phyloP scores from a whole-genome alignment of 2,888 invertebrate species.

The Heteropelma amictum region DNA sequence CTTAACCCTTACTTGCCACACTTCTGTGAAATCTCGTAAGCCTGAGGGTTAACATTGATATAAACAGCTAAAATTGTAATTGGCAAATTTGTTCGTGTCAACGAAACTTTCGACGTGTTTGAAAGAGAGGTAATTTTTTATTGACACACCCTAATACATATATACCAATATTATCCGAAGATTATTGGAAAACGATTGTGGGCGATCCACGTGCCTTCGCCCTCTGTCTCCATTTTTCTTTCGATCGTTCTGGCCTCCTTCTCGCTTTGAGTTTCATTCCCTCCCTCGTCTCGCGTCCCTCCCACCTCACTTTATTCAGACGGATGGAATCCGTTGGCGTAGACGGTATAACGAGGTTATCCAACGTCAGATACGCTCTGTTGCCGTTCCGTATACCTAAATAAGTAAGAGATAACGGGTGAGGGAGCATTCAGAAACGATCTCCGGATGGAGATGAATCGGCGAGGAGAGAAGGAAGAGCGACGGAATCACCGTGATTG shows the following conservation, averaged over 20 bases:
- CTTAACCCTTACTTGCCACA: no score
- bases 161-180: constrained; percentile 45
- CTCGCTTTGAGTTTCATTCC: not conserved
- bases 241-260: constrained; percentile 5
- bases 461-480: no score
- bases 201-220: not conserved
- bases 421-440: no score
- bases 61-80: no score
- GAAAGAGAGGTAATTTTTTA: no score
- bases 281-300: not conserved
- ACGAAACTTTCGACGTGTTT: no score
- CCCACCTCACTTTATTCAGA: not conserved
- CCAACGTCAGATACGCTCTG: constrained; percentile 41
- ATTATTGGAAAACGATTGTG: constrained; percentile 57
- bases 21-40: no score
- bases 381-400: not conserved
- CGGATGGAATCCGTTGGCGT: constrained; percentile 15
- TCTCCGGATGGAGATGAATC: no score
- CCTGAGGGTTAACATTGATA: no score
- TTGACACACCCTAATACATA: no score
- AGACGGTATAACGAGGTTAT: constrained; percentile 48
- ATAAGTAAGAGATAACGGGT: constrained; percentile 17
- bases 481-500: no score
- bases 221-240: not conserved
- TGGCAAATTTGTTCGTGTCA: no score